Evolutionary conservation across 92 coral and sea anemone species (phyloP), one percentile per base, ranked within the genome.

Genomic region (Palythoa grandis): DNA sequence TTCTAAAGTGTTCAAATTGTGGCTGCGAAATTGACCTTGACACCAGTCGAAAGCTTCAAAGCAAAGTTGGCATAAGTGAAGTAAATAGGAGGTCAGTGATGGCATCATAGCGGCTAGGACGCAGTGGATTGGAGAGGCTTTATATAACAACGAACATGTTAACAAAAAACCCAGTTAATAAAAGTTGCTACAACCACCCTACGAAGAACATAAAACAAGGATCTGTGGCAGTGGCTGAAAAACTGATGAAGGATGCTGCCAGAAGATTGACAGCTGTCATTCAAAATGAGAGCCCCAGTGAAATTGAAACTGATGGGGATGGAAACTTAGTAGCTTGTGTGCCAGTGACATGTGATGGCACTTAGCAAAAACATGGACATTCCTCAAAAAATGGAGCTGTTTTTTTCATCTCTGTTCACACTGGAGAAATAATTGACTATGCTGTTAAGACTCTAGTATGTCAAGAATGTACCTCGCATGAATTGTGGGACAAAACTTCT

Each of bases 81-180:
- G 89, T 91, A 48, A 90, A 90, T 79, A 68, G 90, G 35, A 61
- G 91, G 82, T 90, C 91, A 37, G 91, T 90, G 29, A 17, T 88
- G 52, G 79, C 93, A 7, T 84, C 91, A 14, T 80, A 82, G 72
- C 82, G 83, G 63, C 54, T 70, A 72, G 88, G 90, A 15, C 82
- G 22, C 8, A 60, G 82, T 24, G 90, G 88, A 66, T 80, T 88
- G 48, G 69, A 76, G 7, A 76, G 82, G 76, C 88, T 92, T 29
- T 90, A 89, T 82, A 88, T 89, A 77, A 80, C 76, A 22, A 87
- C 87, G 95, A 87, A 92, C 76, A 84, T 92, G 52, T 87, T 89
- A 8, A 91, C 93, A n/a, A n/a, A n/a, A n/a, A n/a, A n/a, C 24
- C 90, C 95, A 3, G 91, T 87, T 5, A 92, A 88, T 14, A 87